phyloP scores from a whole-genome alignment of 2,797 vertebrate genomes.

The Limosa lapponica region DNA sequence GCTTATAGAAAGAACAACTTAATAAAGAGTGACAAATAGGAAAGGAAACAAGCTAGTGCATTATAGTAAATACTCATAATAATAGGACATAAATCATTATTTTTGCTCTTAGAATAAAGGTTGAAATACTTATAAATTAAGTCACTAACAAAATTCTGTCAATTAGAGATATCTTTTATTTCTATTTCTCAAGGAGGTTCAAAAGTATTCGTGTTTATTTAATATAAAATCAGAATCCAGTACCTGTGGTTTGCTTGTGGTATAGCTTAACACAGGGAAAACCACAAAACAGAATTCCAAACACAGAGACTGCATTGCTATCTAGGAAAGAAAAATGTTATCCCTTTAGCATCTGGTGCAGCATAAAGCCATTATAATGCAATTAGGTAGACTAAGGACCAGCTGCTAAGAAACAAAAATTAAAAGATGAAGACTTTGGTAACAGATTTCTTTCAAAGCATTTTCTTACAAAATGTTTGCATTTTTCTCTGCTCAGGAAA shows the following conservation, averaged over 20 bases:
- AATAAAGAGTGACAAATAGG: conserved; percentile 20
- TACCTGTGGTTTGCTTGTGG: neutral
- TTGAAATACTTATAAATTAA: neutral
- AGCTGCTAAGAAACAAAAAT: conserved; percentile 73
- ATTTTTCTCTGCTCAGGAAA: neutral
- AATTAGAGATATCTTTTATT: neutral
- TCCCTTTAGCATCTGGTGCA: conserved; percentile 70
- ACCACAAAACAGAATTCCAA: conserved; percentile 49
- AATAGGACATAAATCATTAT: neutral
- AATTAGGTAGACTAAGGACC: conserved; percentile 72
- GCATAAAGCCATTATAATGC: conserved; percentile 74
- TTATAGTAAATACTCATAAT: neutral
- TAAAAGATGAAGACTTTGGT: conserved; percentile 55
- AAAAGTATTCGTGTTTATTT: neutral
- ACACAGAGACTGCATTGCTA: conserved; percentile 18
- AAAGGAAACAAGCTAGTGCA: neutral
- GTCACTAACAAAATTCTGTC: neutral
- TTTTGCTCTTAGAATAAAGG: neutral
- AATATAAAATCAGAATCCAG: neutral
- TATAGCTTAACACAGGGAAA: conserved; percentile 3
- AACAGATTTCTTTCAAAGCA: conserved; percentile 49
- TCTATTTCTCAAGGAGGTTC: neutral
- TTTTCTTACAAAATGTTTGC: neutral
- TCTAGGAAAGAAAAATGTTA: conserved; percentile 47
- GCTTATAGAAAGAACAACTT: neutral